These are phyloP conservation scores for Trachythela sp. DNA, from an alignment of 64 coral and sea anemone genomes.

Conservation along the genomic window DNA sequence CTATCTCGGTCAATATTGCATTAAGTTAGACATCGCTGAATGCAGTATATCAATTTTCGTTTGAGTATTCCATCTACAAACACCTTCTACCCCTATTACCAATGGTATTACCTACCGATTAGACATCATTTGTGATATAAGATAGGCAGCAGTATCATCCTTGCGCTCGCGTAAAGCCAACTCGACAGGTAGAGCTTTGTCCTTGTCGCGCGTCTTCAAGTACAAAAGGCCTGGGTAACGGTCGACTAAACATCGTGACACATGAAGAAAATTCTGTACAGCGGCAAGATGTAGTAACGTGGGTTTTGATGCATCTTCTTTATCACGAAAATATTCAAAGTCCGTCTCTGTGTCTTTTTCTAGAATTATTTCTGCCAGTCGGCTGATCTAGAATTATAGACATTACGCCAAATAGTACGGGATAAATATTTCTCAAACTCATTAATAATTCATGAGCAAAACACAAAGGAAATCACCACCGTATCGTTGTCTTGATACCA, in stretches of 20 bases:
- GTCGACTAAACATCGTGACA: background rate
- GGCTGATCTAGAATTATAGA: slow-evolving; percentile 45
- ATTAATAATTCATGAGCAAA: too few relatives aligned
- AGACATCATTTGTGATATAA: slow-evolving; percentile 66
- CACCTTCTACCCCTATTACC: too few relatives aligned
- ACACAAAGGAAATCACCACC: too few relatives aligned
- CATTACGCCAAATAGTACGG: background rate
- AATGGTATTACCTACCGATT: slow-evolving; percentile 40
- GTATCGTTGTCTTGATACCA: too few relatives aligned
- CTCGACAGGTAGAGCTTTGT: slow-evolving; percentile 54
- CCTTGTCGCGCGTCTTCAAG: background rate
- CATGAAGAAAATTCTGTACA: background rate
- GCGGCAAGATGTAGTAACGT: slow-evolving; percentile 9
- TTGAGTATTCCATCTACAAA: too few relatives aligned
- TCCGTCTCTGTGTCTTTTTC: slow-evolving; percentile 41
- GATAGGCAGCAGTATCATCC: slow-evolving; percentile 72
- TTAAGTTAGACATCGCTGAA: too few relatives aligned
- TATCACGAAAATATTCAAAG: background rate
- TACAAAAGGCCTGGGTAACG: background rate
- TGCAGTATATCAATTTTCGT: too few relatives aligned
- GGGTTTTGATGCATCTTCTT: background rate
- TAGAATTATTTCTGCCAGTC: slow-evolving; percentile 79
- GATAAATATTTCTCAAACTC: background rate
- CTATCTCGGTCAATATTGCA: too few relatives aligned
- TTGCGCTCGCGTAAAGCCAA: slow-evolving; percentile 41